phyloP scores from a whole-genome alignment of 2,113 vertebrate species.

The Cervus canadensis region DNA sequence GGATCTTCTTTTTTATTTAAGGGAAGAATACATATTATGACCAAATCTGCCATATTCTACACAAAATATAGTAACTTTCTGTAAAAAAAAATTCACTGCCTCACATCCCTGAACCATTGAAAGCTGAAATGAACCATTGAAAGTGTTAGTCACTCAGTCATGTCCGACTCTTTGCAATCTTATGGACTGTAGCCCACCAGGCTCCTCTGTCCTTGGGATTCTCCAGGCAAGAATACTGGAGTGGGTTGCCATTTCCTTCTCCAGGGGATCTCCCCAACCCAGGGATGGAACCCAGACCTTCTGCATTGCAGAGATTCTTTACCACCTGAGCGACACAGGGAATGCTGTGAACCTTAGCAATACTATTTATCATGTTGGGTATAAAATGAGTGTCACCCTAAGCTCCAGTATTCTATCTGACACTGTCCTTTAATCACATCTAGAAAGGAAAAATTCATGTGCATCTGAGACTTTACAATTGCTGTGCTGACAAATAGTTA shows the following conservation, averaged over 20 bases:
- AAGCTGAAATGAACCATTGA: not conserved
- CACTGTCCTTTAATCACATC: not conserved
- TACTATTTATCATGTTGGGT: not conserved
- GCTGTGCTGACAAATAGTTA: constrained; percentile 20
- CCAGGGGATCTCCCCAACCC: not conserved
- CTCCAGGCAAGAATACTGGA: not conserved
- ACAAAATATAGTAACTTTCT: constrained; percentile 5
- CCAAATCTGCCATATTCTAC: not conserved
- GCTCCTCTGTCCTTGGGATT: not conserved
- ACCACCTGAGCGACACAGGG: not conserved
- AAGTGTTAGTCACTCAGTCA: not conserved
- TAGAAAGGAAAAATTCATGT: constrained; percentile 3
- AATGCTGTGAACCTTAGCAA: not conserved
- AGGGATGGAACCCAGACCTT: not conserved
- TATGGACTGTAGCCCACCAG: not conserved
- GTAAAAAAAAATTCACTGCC: not conserved
- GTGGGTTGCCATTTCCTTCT: not conserved
- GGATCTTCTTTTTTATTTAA: not conserved
- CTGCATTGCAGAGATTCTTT: not conserved
- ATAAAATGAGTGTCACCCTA: constrained; percentile 12
- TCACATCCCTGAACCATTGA: not conserved
- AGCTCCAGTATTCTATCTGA: not conserved
- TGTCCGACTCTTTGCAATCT: not conserved
- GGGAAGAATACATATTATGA: not conserved
- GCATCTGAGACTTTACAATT: not conserved